Base-by-base conservation (phyloP, 2,888 invertebrate species). In the Pterostichus madidus region DNA sequence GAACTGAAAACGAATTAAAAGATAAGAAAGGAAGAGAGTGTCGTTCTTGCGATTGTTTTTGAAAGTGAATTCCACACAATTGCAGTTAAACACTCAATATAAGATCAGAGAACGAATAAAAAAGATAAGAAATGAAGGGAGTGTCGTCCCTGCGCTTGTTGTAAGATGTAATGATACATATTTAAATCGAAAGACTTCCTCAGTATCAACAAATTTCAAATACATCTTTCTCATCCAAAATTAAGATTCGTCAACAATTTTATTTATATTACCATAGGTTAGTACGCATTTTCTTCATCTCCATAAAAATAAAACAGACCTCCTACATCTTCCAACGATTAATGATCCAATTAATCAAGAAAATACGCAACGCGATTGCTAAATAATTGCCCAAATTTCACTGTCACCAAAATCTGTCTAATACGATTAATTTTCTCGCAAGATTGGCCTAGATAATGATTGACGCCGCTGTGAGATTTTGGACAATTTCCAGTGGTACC, bases 331-430 rank as follows among this genome's bases (percentile, higher is more conserved):
- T 24, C 24, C 24, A 24, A 17, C 31, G 56, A 56, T 56, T 17
- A 31, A 56, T 56, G 8, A 8, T 3, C 17, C 17, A 15, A 56
- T 56, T 56, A 56, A 56, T 56, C 6, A 13, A 13, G 10, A n/a
- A 13, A 13, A 6, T 56, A 10, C 17, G 17, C 6, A 56, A 17
- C 56, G 5, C 39, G 39, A 39, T 17, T 64, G 13, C 11, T 1
- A 64, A 8, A 31, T 24, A 64, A 32, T 39, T 32, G 31, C n/a
- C 2, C 59, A 59, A 64, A 13, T 24, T 78, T 78, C 78, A 78
- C 78, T 78, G 78, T 78, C 78, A 78, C 39, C 59, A 31, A 78
- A 78, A 61, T 17, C 44, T 78, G 78, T 78, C 78, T 61, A 78
- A 61, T 17, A 56, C 24, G 61, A 78, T 78, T 77, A 56, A 77